Percentiles rank a stretch among this genome's conserved stretches.
Conservation (phyloP, 2,888 invertebrate genomes). For the Mesorhabditis belari region DNA sequence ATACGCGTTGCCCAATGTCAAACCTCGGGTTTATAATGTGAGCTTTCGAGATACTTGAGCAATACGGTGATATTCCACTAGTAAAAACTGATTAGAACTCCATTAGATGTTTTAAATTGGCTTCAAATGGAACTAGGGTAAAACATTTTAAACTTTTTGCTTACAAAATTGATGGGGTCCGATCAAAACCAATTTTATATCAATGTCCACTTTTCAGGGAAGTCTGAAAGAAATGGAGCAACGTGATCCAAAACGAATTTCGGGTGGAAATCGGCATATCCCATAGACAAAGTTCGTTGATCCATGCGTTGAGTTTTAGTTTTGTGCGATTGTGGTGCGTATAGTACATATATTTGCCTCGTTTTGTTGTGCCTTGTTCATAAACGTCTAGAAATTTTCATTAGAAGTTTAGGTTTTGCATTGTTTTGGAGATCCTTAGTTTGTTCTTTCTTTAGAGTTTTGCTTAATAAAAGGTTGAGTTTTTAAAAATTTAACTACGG, state of each 20-base stretch:
- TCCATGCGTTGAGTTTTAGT: background rate
- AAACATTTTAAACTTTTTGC: background rate
- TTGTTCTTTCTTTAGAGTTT: too few species aligned
- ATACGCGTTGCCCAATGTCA: slow-evolving; percentile 6
- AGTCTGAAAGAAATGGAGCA: slow-evolving; percentile 45
- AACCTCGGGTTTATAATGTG: slow-evolving; percentile 26
- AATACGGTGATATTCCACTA: background rate
- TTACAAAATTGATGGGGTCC: background rate
- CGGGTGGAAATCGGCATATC: slow-evolving; percentile 31
- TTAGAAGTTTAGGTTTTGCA: background rate
- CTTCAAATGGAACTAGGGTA: background rate
- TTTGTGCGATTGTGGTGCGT: background rate
- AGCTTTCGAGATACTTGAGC: background rate
- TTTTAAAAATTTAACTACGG: too few species aligned
- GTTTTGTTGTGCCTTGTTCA: background rate
- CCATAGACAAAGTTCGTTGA: too few species aligned
- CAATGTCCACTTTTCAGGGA: slow-evolving; percentile 21
- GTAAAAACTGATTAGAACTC: background rate
- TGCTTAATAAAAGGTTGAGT: too few species aligned
- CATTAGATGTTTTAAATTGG: background rate
- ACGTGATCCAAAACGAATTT: slow-evolving; percentile 39
- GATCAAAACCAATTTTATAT: too few species aligned
- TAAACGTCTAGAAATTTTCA: background rate
- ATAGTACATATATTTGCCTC: background rate
- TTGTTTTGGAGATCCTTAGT: background rate